Conservation (phyloP, 2,888 invertebrate species). For the Pachycephus smyrnensis region DNA sequence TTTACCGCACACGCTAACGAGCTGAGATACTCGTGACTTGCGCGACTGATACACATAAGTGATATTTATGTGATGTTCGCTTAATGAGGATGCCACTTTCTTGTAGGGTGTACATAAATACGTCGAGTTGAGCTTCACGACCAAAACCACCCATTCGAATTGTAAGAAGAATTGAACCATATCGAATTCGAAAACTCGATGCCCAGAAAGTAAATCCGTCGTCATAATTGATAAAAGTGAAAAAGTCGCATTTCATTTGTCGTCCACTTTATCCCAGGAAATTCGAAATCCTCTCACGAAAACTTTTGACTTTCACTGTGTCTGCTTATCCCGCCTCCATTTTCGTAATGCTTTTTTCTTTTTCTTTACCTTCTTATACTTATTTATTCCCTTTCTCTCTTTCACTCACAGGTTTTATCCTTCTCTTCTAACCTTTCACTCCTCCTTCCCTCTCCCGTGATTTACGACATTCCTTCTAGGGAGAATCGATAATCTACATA, state of each 20-base stretch:
- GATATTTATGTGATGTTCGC: slow-evolving; percentile 53
- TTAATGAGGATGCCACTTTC: slow-evolving; percentile 50
- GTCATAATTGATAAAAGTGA: not conserved
- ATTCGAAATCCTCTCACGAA: not conserved
- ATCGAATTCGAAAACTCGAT: not conserved
- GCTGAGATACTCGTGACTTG: slow-evolving; percentile 38
- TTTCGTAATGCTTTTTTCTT: not conserved
- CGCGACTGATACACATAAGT: slow-evolving; percentile 44
- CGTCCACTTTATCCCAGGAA: not conserved
- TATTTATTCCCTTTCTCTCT: not conserved
- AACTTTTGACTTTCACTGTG: not conserved
- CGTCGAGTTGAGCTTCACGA: slow-evolving; percentile 13
- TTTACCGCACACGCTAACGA: slow-evolving; percentile 50
- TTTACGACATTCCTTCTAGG: not conserved
- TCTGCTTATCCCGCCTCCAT: not conserved
- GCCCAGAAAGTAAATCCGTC: not conserved
- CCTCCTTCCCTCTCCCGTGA: not conserved
- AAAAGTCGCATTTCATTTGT: not conserved
- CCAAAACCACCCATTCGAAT: slow-evolving; percentile 3
- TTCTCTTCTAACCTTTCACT: not conserved
- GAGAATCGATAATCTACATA: slow-evolving; percentile 1
- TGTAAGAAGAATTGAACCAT: not conserved
- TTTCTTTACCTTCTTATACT: not conserved
- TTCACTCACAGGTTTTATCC: not conserved
- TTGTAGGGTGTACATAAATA: slow-evolving; percentile 5